These are phyloP conservation scores for Onthophagus taurus DNA, from an alignment of 1,140 invertebrate genomes.

Conservation along the genomic window DNA sequence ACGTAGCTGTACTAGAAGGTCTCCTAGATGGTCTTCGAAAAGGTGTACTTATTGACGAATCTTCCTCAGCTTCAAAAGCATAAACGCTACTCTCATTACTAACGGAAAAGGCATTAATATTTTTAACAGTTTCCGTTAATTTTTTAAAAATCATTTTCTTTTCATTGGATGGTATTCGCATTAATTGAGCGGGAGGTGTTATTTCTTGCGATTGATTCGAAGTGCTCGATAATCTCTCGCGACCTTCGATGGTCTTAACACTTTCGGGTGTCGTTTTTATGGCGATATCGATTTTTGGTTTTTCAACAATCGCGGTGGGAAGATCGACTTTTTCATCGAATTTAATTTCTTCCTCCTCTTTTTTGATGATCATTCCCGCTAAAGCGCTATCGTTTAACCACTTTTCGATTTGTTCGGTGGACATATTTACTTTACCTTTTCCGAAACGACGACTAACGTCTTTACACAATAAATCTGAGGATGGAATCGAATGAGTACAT, in stretches of 20 bases:
- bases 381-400: constrained; percentile 51
- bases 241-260: no score
- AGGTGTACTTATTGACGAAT: constrained; percentile 41
- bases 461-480: constrained; percentile 29
- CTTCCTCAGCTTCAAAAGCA: constrained; percentile 57
- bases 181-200: no score
- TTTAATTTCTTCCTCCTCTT: constrained; percentile 33
- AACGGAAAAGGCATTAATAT: constrained; percentile 53
- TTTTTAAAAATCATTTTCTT: constrained; percentile 48
- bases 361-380: constrained; percentile 29
- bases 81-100: constrained; percentile 63
- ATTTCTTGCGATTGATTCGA: no score
- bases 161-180: constrained; percentile 33
- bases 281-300: no score
- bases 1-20: constrained; percentile 38
- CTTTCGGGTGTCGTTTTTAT: neutral
- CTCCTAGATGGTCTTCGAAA: constrained; percentile 44
- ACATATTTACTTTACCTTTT: constrained; percentile 61
- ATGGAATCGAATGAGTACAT: constrained; percentile 12
- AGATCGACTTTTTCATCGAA: constrained; percentile 27
- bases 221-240: no score
- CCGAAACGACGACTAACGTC: constrained; percentile 36
- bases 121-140: constrained; percentile 39
- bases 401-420: constrained; percentile 61
- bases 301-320: no score